Percentiles rank a stretch among this genome's conserved stretches.
Evolutionary conservation across 2,888 invertebrate genomes (phyloP).

Genomic region (Heliconius erato): DNA sequence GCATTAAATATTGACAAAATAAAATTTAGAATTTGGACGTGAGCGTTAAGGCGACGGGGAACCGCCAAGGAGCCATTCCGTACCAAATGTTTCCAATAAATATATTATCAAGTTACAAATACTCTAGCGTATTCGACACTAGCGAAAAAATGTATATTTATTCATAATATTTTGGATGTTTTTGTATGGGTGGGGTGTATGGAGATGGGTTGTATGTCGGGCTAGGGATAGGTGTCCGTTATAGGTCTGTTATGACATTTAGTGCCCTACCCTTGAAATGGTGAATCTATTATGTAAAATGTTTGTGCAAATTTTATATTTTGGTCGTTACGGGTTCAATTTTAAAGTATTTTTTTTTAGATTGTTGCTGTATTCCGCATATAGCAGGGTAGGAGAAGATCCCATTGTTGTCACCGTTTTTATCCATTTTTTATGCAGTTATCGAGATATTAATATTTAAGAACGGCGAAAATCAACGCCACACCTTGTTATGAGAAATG

Average conservation of each 20-base stretch:
- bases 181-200: neutral
- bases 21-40: slow-evolving; percentile 83
- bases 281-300: neutral
- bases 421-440: neutral
- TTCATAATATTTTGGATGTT: slow-evolving; percentile 53
- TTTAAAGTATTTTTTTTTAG: too few species aligned
- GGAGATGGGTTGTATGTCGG: neutral
- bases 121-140: slow-evolving; percentile 70
- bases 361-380: too few species aligned
- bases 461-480: neutral
- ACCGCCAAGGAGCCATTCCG: slow-evolving; percentile 79
- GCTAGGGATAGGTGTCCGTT: neutral
- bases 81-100: slow-evolving; percentile 83
- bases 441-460: neutral
- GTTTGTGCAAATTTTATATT: neutral
- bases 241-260: slow-evolving; percentile 18
- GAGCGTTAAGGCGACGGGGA: slow-evolving; percentile 73
- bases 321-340: too few species aligned
- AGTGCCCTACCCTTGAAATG: neutral
- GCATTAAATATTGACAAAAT: slow-evolving; percentile 85
- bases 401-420: neutral
- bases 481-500: neutral
- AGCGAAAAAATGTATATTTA: slow-evolving; percentile 58
- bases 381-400: too few species aligned
- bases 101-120: slow-evolving; percentile 84